A percentile compares a stretch with the other conserved stretches of the same genome.
phyloP scores from a whole-genome alignment of 1,140 invertebrate genomes.

The Listronotus oregonensis region DNA sequence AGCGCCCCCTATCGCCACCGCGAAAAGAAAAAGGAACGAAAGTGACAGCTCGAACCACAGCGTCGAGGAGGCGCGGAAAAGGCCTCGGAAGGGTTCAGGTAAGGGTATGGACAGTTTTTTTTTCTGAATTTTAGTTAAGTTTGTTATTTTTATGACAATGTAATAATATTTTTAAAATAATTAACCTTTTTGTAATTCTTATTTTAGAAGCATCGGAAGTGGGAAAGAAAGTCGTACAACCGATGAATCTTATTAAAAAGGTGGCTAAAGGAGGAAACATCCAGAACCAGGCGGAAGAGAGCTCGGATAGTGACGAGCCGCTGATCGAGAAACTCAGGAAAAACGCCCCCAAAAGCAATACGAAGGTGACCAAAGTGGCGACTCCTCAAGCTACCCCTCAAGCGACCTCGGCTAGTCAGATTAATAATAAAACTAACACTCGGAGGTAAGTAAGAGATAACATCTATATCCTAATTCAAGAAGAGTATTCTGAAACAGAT shows the following conservation, averaged over 20 bases:
- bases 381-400: constrained; percentile 5
- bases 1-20: constrained; percentile 44
- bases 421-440: constrained; percentile 38
- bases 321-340: constrained; percentile 73
- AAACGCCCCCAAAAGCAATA: constrained; percentile 39
- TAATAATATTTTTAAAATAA: background rate
- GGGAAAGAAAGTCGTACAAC: constrained; percentile 2
- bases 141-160: no score
- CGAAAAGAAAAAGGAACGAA: constrained; percentile 75
- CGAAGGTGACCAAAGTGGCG: constrained; percentile 12
- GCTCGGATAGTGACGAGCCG: constrained; percentile 79
- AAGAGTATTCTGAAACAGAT: no score
- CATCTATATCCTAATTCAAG: no score
- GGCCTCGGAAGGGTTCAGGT: constrained; percentile 62
- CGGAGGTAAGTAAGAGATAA: constrained; percentile 17
- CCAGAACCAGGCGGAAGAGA: constrained; percentile 58
- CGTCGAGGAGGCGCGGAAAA: constrained; percentile 58
- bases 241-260: constrained; percentile 17
- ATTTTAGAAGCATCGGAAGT: constrained; percentile 30
- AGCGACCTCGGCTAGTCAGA: constrained; percentile 33
- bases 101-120: background rate
- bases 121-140: no score
- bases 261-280: constrained; percentile 23
- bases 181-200: constrained; percentile 1
- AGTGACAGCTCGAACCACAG: constrained; percentile 74